phyloP scores from a whole-genome alignment of 2,888 invertebrate genomes.

The Cheilosia variabilis region DNA sequence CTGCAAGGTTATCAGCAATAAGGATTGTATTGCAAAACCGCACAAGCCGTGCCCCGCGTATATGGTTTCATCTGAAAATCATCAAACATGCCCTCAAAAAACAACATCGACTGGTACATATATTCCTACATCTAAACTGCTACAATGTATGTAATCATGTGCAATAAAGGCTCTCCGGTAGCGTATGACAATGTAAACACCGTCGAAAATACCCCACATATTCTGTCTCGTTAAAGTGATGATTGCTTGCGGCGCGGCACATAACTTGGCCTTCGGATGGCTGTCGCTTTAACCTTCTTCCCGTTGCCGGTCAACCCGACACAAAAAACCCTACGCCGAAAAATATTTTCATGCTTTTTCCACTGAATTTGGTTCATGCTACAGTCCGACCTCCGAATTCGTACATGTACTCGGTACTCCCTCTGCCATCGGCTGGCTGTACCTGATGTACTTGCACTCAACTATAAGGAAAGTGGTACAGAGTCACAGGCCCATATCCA shows the following conservation, averaged over 20 bases:
- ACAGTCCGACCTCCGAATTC: slow-evolving; percentile 27
- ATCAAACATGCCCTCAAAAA: too few species aligned
- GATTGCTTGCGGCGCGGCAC: slow-evolving; percentile 15
- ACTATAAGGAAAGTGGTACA: slow-evolving; percentile 19
- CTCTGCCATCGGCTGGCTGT: not conserved
- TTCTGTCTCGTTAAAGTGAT: too few species aligned
- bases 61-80: too few species aligned
- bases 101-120: too few species aligned
- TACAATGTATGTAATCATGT: too few species aligned
- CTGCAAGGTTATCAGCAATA: too few species aligned
- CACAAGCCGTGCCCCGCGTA: too few species aligned
- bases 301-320: slow-evolving; percentile 11
- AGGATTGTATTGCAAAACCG: too few species aligned
- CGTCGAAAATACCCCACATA: too few species aligned
- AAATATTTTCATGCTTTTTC: slow-evolving; percentile 20
- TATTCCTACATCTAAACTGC: too few species aligned
- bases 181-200: too few species aligned
- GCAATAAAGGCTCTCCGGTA: too few species aligned
- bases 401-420: slow-evolving; percentile 12
- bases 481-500: slow-evolving; percentile 25
- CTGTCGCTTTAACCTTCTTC: slow-evolving; percentile 22
- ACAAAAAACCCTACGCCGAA: not conserved
- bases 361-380: slow-evolving; percentile 12
- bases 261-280: slow-evolving; percentile 39
- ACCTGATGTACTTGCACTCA: not conserved